Evolutionary conservation across 2,888 invertebrate species (phyloP), one percentile per base, ranked within the genome.

Genomic region (Galerucella calmariensis): DNA sequence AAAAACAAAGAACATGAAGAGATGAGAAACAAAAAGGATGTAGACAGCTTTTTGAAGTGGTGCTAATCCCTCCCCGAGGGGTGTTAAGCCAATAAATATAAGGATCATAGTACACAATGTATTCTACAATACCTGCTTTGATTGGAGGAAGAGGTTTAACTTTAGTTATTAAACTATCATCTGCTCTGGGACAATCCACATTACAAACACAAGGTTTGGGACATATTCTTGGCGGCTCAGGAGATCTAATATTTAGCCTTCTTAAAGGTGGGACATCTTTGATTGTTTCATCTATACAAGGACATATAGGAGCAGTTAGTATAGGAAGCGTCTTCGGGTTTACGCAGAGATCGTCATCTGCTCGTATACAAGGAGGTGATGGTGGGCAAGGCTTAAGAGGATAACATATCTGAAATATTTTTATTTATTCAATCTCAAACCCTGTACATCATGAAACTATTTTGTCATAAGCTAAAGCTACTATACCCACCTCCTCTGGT

Each of bases 301-400:
- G 82, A 76, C 83, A 83, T n/a, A 78, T 76, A 2, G 75, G 78
- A 12, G 80, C 74, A 11, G 74, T 72, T 11, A 82, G 48, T 14
- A 67, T 58, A 1, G 81, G 82, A 2, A 83, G 70, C 27, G 77
- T 73, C 44, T 76, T 81, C 10, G 41, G 2, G 20, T 61, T 44
- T 41, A 51, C n/a, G 11, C 65, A 46, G 58, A 77, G 48, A 62
- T 59, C 24, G 24, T 73, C 73, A 53, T 80, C 80, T 1, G 80
- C 79, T 67, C 80, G 75, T 62, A 75, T 35, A 46, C 75, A 75
- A 9, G 69, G 67, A 14, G 66, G 68, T 5, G 63, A 69, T n/a
- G 58, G 44, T 1, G 74, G 72, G 14, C 73, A 74, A 35, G 14
- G n/a, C 35, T 20, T 27, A 20, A 61, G 53, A 11, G 73, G 74